phyloP scores from a whole-genome alignment of 2,797 vertebrate genomes.

The Masticophis lateralis region DNA sequence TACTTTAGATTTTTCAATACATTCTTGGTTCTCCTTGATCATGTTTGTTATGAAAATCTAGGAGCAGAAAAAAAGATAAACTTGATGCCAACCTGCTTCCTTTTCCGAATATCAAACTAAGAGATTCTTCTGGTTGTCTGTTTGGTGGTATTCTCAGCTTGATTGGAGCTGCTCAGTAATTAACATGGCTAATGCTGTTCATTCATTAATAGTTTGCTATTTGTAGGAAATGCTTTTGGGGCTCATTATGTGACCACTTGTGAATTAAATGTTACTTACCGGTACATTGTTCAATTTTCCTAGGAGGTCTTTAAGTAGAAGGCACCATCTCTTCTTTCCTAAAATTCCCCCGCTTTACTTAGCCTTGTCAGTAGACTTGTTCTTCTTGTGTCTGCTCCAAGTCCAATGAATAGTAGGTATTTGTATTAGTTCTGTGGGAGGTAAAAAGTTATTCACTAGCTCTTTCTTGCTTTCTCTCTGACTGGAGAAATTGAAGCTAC shows the following conservation, averaged over 20 bases:
- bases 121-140: not conserved
- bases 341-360: not conserved
- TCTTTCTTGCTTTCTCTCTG: not conserved
- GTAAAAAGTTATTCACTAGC: not conserved
- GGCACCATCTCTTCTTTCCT: not conserved
- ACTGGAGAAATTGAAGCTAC: not conserved
- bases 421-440: not conserved
- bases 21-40: rapidly evolving
- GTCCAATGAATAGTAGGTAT: not conserved
- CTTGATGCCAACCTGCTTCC: not conserved
- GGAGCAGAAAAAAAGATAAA: not conserved
- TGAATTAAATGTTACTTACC: not conserved
- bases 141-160: not conserved
- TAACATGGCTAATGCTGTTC: not conserved
- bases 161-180: not conserved
- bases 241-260: not conserved
- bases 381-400: not conserved
- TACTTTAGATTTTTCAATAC: not conserved
- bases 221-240: not conserved
- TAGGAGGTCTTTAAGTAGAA: not conserved
- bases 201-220: not conserved
- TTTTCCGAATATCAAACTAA: not conserved
- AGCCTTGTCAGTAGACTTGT: not conserved
- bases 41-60: not conserved
- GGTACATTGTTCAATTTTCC: not conserved